Conservation (phyloP, 2,113 vertebrate genomes). For the Saccopteryx leptura region DNA sequence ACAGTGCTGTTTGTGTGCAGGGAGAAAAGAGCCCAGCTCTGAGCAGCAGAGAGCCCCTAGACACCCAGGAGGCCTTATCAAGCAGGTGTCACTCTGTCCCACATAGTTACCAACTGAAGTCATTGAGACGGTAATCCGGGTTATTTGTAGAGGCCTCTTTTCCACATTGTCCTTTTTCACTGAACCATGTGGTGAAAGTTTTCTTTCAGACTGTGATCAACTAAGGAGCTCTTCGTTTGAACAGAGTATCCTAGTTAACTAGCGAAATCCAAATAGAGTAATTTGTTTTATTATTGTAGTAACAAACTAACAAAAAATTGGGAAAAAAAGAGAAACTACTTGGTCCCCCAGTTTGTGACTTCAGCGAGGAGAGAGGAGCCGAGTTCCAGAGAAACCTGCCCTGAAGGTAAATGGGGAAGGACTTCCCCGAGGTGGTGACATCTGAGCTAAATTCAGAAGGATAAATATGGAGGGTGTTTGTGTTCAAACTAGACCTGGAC, state of each 20-base stretch:
- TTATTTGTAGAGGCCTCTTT: neutral
- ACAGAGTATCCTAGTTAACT: neutral
- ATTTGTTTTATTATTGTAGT: neutral
- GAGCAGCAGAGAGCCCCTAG: neutral
- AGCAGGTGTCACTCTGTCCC: neutral
- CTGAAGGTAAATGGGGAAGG: neutral
- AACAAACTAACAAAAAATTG: neutral
- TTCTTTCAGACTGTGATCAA: neutral
- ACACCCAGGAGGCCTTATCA: neutral
- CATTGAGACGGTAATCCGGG: neutral
- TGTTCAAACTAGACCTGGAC: neutral
- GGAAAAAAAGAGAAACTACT: neutral
- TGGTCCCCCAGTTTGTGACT: neutral
- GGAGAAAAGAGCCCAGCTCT: neutral
- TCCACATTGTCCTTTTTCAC: neutral
- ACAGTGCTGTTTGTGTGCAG: neutral
- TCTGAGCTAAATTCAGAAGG: neutral
- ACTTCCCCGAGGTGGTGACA: neutral
- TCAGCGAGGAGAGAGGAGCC: neutral
- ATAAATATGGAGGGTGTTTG: neutral
- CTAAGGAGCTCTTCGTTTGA: neutral
- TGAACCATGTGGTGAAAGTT: neutral
- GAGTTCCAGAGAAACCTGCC: neutral
- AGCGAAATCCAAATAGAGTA: neutral
- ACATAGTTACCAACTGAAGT: neutral